phyloP scores from a whole-genome alignment of 1,140 invertebrate genomes.

The Diorhabda carinulata region DNA sequence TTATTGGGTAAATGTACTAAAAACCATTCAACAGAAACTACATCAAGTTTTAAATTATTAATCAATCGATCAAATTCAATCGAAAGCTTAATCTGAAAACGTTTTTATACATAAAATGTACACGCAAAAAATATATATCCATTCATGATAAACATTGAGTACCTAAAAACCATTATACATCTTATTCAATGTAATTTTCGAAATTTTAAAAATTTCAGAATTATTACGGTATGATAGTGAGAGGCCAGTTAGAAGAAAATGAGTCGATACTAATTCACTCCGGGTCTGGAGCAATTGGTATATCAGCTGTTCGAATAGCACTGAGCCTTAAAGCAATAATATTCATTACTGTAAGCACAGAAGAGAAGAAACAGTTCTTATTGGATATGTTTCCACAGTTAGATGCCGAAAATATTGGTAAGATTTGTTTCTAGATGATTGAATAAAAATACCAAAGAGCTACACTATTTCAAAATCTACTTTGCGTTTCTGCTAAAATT shows the following conservation, averaged over 20 bases:
- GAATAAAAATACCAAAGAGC: not conserved
- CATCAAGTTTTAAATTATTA: no score
- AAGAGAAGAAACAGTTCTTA: constrained; percentile 67
- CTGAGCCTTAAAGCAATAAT: constrained; percentile 62
- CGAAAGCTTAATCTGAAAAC: no score
- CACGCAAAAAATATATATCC: no score
- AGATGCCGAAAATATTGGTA: constrained; percentile 17
- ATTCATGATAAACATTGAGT: no score
- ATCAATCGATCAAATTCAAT: no score
- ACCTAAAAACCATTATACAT: no score
- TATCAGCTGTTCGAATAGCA: constrained; percentile 72
- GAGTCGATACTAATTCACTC: constrained; percentile 65
- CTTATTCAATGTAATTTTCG: not conserved
- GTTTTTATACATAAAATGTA: no score
- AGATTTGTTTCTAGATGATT: not conserved
- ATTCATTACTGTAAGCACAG: constrained; percentile 66
- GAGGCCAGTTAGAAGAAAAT: constrained; percentile 21
- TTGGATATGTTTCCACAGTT: constrained; percentile 42
- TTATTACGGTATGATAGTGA: not conserved
- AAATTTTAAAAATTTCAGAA: not conserved
- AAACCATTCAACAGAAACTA: no score
- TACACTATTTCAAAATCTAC: not conserved
- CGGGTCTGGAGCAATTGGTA: constrained; percentile 74
- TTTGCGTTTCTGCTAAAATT: not conserved
- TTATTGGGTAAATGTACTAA: no score